Evolutionary conservation across 92 coral and sea anemone genomes (phyloP).

Genomic region (Actinernus sp.): DNA sequence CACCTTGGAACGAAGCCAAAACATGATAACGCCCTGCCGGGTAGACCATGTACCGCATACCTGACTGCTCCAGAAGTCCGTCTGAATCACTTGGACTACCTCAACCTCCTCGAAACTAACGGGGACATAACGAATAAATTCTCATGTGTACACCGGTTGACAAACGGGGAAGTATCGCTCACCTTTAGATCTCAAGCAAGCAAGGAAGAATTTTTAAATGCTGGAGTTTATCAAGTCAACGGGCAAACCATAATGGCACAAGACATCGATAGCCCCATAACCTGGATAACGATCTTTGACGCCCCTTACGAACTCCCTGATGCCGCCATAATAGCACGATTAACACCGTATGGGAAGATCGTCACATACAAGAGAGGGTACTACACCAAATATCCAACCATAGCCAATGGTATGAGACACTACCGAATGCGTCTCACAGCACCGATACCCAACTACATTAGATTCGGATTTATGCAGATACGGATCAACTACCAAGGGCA

Average conservation of each 20-base stretch:
- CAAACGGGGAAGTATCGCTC: too few relatives aligned
- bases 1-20: too few relatives aligned
- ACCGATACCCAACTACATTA: not conserved
- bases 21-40: too few relatives aligned
- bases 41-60: too few relatives aligned
- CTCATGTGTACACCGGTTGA: too few relatives aligned
- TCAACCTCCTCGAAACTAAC: too few relatives aligned
- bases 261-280: not conserved
- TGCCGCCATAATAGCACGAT: not conserved
- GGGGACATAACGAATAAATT: too few relatives aligned
- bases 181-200: too few relatives aligned
- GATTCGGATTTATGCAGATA: not conserved
- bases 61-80: too few relatives aligned
- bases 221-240: too few relatives aligned
- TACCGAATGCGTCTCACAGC: not conserved
- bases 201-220: too few relatives aligned
- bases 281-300: conserved; percentile 4
- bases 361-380: not conserved
- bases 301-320: conserved; percentile 9
- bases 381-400: not conserved
- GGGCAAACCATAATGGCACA: not conserved
- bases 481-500: not conserved
- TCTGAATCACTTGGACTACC: too few relatives aligned
- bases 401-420: conserved; percentile 1
- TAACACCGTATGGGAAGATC: not conserved